Evolutionary conservation across 2,888 invertebrate genomes (phyloP), one percentile per base, ranked within the genome.

Genomic region (Gerosis bhagava): DNA sequence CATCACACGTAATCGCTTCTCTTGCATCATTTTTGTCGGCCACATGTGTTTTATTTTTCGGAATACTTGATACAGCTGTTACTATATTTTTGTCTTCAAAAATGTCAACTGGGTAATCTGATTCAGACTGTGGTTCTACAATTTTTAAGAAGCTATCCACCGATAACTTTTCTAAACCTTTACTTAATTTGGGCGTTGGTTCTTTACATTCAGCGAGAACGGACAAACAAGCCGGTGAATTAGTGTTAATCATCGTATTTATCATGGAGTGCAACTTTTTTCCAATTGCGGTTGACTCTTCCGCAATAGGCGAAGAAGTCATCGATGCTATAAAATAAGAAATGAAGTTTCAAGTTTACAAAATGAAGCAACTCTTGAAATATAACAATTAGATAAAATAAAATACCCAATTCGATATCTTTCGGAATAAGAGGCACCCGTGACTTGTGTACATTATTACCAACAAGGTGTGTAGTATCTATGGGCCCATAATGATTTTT

Each of bases 251-350:
- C 52, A 78, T 70, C 15, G 60, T 60, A 52, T 67, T 63, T 12
- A 81, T 67, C 45, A 80, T 73, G 34, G 50, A 54, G 50, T 78
- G 78, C 26, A 79, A 57, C 42, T 67, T 70, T 45, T 57, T 72
- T 31, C 77, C 79, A 21, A 77, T 56, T 41, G 60, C 56, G 11
- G 63, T 57, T 8, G 76, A 70, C 53, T 71, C 73, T 48, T 73
- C 71, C 8, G 53, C 56, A 11, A 49, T 35, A 5, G 65, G 63
- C 3, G 67, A 64, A 40, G 77, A 70, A 13, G 69, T 50, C 15
- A 63, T 34, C 16, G 78, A 77, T 5, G 45, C 79, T 81, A 54
- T 5, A 61, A 53, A 11, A 34, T 40, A 39, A 22, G 34, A n/a
- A n/a, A n/a, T n/a, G n/a, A n/a, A n/a, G n/a, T n/a, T n/a, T n/a